Conservation (phyloP, 30 jellyfish, hydroid and myxozoan species). For the Turritopsis rubra region DNA sequence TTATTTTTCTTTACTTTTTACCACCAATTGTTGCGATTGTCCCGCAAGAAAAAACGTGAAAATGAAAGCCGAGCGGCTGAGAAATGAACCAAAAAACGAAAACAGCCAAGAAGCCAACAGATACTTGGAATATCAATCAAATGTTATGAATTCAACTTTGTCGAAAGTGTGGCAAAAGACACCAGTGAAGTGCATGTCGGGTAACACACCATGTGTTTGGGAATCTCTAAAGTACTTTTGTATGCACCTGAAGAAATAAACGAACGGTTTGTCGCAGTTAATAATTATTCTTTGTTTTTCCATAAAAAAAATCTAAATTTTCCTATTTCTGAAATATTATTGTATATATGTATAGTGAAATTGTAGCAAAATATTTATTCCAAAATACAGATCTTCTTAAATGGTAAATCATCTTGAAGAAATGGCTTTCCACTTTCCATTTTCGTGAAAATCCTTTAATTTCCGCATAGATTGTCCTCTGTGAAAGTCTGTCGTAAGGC, state of each 20-base stretch:
- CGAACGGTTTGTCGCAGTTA: too few species aligned
- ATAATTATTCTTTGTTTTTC: not conserved
- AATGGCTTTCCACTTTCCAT: too few species aligned
- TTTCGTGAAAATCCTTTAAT: too few species aligned
- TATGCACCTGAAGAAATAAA: not conserved
- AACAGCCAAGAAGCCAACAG: not conserved
- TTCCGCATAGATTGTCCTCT: too few species aligned
- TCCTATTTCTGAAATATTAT: not conserved
- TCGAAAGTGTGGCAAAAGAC: not conserved
- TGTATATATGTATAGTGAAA: not conserved
- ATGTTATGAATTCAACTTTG: not conserved
- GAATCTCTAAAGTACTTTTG: not conserved
- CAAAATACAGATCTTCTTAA: not conserved
- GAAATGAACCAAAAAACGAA: not conserved
- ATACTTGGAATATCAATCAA: not conserved
- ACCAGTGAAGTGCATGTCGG: not conserved
- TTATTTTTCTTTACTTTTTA: constrained; percentile 61
- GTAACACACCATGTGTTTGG: too few species aligned
- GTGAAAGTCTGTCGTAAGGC: too few species aligned
- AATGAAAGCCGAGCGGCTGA: constrained; percentile 23
- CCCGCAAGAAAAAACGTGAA: constrained; percentile 53
- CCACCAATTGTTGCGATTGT: constrained; percentile 81
- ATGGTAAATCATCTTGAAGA: too few species aligned
- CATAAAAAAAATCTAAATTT: not conserved
- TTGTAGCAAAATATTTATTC: not conserved